Evolutionary conservation across 35 echinoderm and acorn worm genomes (phyloP), one percentile per base, ranked within the genome.

Genomic region (Ophioderma brevispina): DNA sequence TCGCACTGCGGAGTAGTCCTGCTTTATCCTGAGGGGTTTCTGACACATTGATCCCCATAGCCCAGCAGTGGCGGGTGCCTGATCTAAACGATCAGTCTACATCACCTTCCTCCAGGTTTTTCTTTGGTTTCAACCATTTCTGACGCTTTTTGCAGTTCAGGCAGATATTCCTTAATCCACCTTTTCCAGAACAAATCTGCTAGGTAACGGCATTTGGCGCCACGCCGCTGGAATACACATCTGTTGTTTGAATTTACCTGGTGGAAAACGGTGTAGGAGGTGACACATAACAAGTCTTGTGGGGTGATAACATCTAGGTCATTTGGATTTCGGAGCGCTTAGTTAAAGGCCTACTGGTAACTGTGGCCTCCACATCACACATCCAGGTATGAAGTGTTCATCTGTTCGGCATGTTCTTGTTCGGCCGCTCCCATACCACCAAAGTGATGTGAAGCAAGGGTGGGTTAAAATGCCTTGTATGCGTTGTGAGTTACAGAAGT

Each of bases 281-380:
- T 59, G 37, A 18, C 93, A 84, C 14, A 82, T 34, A 94, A 42
- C 38, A 97, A 39, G 46, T 94, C 82, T 41, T 97, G 93, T 31
- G 88, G 91, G 6, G 91, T 90, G 36, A 89, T 35, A 0, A 91
- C 41, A 34, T 75, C 31, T 21, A 64, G 25, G 76, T 96, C 90
- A 36, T 40, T 59, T 10, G 52, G 79, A 64, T 96, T 39, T 78
- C 52, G 4, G 90, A 79, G 8, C 42, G 15, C 15, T 17, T 85
- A 37, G 70, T 89, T 14, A 96, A 19, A 25, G 90, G 90, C n/a
- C 85, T 46, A 30, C 80, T 37, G 35, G 85, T 94, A 23, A 85
- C 81, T 37, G 82, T 90, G 25, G 37, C 21, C 46, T 95, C 90
- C 1, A 78, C 77, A n/a, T 78, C 55, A 41, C 89, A 91, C 43